Conservation (phyloP, 2,888 invertebrate species). For the Ochlodes sylvanus region DNA sequence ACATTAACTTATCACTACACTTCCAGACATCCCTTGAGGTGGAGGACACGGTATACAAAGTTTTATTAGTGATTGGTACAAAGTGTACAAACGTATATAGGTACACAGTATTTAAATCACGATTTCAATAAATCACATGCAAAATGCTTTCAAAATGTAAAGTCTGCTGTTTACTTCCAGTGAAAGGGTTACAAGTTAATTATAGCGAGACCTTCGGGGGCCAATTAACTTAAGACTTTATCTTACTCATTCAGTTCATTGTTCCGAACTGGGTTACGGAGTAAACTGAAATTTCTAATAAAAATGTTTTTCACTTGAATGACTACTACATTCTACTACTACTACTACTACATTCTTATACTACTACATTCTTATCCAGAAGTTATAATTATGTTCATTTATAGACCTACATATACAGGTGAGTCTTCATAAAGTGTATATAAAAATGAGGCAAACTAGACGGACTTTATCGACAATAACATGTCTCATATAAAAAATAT, state of each 20-base stretch:
- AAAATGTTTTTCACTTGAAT: constrained; percentile 22
- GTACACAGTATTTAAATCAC: not conserved
- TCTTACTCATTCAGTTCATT: constrained; percentile 35
- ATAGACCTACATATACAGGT: too few species aligned
- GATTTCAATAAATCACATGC: constrained; percentile 25
- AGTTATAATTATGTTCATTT: too few species aligned
- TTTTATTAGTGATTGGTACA: too few species aligned
- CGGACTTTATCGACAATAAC: too few species aligned
- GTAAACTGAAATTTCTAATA: constrained; percentile 15
- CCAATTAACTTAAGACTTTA: constrained; percentile 43
- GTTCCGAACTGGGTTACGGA: not conserved
- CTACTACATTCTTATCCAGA: not conserved
- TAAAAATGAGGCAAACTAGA: too few species aligned
- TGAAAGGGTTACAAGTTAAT: constrained; percentile 38
- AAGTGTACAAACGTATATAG: too few species aligned
- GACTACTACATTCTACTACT: too few species aligned
- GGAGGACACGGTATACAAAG: too few species aligned
- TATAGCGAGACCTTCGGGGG: constrained; percentile 40
- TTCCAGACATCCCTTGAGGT: not conserved
- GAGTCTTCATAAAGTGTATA: too few species aligned
- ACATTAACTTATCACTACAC: too few species aligned
- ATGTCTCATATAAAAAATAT: too few species aligned
- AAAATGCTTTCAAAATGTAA: constrained; percentile 15
- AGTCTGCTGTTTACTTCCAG: constrained; percentile 28
- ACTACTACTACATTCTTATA: too few species aligned